Evolutionary conservation across 2,113 vertebrate genomes (phyloP).

Genomic region (Forbesichthys agassizii): DNA sequence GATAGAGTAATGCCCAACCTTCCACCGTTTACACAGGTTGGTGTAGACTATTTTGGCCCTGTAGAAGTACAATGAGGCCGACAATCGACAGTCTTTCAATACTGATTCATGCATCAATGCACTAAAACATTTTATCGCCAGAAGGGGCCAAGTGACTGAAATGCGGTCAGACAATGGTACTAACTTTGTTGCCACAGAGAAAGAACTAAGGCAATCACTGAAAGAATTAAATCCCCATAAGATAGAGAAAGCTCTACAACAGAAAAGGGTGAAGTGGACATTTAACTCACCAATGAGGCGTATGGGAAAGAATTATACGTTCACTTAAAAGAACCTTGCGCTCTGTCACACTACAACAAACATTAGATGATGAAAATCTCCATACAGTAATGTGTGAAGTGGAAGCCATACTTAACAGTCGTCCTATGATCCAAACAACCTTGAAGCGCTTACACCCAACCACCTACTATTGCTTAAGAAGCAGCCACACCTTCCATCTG

Average conservation of each 20-base stretch:
- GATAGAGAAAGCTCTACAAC: neutral
- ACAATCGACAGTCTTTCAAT: too few species aligned
- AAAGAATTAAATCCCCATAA: conserved; percentile 1
- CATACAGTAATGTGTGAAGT: neutral
- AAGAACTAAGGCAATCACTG: neutral
- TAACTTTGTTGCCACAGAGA: neutral
- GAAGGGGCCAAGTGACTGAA: neutral
- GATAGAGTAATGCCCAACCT: neutral
- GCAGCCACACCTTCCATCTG: too few species aligned
- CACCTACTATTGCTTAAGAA: neutral
- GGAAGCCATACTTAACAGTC: neutral
- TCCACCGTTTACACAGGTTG: neutral
- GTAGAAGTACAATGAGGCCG: too few species aligned
- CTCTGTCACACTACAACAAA: neutral
- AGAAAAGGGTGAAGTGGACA: neutral
- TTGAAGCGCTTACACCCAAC: neutral
- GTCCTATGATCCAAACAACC: neutral
- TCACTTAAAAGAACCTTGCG: too few species aligned
- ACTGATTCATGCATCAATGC: too few species aligned
- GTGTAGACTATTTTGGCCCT: neutral
- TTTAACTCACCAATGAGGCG: neutral
- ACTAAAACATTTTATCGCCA: neutral
- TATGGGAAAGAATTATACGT: too few species aligned
- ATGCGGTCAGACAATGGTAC: neutral
- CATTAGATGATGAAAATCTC: neutral